Conservation (phyloP, 2,113 vertebrate species). For the Fregata magnificens region DNA sequence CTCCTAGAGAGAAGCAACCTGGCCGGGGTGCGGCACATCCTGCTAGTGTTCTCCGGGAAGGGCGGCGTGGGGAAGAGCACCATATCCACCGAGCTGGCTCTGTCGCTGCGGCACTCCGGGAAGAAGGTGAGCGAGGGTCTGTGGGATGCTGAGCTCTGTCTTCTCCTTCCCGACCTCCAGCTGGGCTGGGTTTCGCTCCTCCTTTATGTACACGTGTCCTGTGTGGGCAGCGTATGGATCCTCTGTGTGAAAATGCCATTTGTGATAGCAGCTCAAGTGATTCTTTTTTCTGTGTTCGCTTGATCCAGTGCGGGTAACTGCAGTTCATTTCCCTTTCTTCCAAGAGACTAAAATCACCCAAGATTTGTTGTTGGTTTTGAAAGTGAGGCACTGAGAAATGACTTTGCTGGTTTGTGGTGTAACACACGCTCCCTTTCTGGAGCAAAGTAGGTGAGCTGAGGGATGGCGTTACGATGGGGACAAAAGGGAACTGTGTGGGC, state of each 20-base stretch:
- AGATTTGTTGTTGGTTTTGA: neutral
- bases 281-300: neutral
- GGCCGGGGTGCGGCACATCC: constrained; percentile 78
- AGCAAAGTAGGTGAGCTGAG: neutral
- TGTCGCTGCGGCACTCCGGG: constrained; percentile 80
- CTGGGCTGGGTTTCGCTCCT: neutral
- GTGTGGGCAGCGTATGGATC: fast-evolving
- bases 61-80: constrained; percentile 97
- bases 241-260: neutral
- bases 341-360: neutral
- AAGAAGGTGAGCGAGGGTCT: constrained; percentile 79
- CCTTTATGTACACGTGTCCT: fast-evolving
- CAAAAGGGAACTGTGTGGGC: neutral
- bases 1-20: constrained; percentile 70
- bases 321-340: neutral
- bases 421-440: neutral
- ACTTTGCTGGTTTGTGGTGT: neutral
- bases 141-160: neutral
- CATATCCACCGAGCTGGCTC: constrained; percentile 85
- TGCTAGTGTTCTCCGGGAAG: constrained; percentile 93
- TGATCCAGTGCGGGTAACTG: too few species aligned
- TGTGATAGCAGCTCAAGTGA: neutral
- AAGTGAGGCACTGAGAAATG: neutral
- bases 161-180: neutral
- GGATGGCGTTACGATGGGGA: fast-evolving